A percentile compares a stretch with the other conserved stretches of the same genome.
These are phyloP conservation scores for Ceramica pisi DNA, from an alignment of 2,888 invertebrate species.

Conservation along the genomic window DNA sequence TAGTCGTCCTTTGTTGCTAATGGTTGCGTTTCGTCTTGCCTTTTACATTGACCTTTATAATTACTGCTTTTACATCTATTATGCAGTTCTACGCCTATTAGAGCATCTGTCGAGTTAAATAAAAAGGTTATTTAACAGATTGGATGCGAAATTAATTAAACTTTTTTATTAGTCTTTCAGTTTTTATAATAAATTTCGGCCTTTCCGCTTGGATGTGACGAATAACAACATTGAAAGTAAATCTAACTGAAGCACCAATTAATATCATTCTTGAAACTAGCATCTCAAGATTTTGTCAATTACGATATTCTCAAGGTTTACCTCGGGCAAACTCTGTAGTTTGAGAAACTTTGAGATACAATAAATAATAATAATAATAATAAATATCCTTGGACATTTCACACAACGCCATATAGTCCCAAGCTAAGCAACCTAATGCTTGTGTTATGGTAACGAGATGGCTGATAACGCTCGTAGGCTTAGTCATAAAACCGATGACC, in stretches of 20 bases:
- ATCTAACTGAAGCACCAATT: not conserved
- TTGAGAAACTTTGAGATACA: not conserved
- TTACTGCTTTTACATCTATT: constrained; percentile 78
- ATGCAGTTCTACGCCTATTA: constrained; percentile 63
- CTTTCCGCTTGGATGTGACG: not conserved
- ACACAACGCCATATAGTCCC: no score
- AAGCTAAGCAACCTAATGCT: no score
- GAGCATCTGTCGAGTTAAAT: constrained; percentile 63
- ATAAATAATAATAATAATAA: no score
- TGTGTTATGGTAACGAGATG: no score
- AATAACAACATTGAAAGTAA: not conserved
- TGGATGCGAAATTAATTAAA: constrained; percentile 33
- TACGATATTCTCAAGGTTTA: no score
- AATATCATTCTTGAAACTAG: no score
- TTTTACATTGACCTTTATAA: constrained; percentile 79
- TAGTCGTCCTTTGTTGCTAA: constrained; percentile 87
- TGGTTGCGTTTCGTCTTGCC: constrained; percentile 78
- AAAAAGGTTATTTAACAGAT: constrained; percentile 39
- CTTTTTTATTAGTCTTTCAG: constrained; percentile 9
- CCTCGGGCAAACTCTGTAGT: not conserved
- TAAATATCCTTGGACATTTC: no score
- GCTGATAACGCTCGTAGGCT: no score
- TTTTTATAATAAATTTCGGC: not conserved
- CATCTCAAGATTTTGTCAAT: no score
- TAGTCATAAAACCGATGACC: not conserved